These are phyloP conservation scores for Oscheius myriophilus DNA, from an alignment of 2,888 invertebrate species.

Conservation along the genomic window DNA sequence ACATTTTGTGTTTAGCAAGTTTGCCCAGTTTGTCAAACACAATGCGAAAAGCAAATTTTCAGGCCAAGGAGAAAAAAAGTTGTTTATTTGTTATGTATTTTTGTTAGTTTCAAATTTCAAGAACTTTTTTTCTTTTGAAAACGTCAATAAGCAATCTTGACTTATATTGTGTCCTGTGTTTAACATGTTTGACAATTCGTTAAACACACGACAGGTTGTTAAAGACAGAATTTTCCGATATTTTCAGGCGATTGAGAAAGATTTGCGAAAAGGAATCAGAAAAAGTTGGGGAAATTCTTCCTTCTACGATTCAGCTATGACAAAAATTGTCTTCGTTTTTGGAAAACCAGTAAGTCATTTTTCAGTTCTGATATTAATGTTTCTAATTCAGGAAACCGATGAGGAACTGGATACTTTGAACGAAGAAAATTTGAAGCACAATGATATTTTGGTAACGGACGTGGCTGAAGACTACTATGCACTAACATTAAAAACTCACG, in stretches of 20 bases:
- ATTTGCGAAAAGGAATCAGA: constrained; percentile 37
- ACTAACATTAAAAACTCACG: constrained; percentile 50
- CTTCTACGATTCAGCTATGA: constrained; percentile 22
- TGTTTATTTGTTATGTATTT: too few species aligned
- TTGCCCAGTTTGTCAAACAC: too few species aligned
- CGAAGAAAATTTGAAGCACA: constrained; percentile 30
- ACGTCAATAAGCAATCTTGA: too few species aligned
- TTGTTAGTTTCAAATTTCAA: too few species aligned
- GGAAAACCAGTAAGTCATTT: constrained; percentile 33
- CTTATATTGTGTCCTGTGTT: too few species aligned
- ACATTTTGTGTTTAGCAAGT: too few species aligned
- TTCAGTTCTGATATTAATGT: not conserved
- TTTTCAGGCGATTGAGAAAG: constrained; percentile 25
- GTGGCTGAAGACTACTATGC: constrained; percentile 49
- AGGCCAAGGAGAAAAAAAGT: too few species aligned
- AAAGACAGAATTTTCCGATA: too few species aligned
- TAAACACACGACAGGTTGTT: not conserved
- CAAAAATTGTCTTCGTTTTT: constrained; percentile 45
- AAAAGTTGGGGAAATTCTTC: constrained; percentile 44
- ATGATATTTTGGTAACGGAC: constrained; percentile 44
- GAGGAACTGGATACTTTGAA: not conserved
- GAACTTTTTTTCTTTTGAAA: too few species aligned
- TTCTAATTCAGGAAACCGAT: not conserved
- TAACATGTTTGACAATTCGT: too few species aligned
- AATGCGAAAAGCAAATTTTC: too few species aligned